Base-by-base conservation (phyloP, 2,113 vertebrate genomes). In the Lamprologus speciosus region DNA sequence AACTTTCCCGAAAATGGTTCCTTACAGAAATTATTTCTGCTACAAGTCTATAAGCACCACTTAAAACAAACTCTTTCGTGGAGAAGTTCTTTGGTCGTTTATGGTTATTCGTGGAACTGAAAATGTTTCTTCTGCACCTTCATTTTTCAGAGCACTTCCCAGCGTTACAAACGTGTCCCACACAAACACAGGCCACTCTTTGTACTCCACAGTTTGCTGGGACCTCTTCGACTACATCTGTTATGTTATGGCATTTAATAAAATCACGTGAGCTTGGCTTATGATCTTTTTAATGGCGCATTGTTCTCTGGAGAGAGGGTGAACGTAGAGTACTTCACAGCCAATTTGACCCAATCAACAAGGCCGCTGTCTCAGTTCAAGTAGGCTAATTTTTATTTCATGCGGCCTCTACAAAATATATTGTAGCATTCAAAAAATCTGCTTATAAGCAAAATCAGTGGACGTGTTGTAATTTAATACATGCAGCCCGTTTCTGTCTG, bases 191-290 rank as follows among this genome's bases (percentile, higher is more conserved):
- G 14, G 68, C 4, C 40, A 47, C 14, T 75, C 23, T 47, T 47
- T 28, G 40, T 5, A 10, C 21, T 28, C 9, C 68, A 17, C 40
- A 28, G 9, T 47, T 75, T 75, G 1, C 16, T 47, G 40, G 68
- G 1, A 17, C 8, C 68, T 45, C 8, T 45, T 73, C 13, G 13
- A 42, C 21, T 16, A 12, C 16, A 21, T 42, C 81, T 93, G 79
- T 65, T 82, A 17, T 9, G 9, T 23, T 78, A 50, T 45, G 28
- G 33, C 28, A 19, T 53, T 60, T n/a, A 84, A 87, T 57, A 4
- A 8, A 63, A 85, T 92, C 91, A 93, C 86, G 86, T 93, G 63
- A 68, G 63, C 19, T 0, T 68, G 92, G 92, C 70, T 13, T 80
- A 51, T 81, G 54, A 33, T 33, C 54, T 45, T 81, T 81, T 68